Conservation (phyloP, 2,888 invertebrate genomes). For the Dusona sp. region DNA sequence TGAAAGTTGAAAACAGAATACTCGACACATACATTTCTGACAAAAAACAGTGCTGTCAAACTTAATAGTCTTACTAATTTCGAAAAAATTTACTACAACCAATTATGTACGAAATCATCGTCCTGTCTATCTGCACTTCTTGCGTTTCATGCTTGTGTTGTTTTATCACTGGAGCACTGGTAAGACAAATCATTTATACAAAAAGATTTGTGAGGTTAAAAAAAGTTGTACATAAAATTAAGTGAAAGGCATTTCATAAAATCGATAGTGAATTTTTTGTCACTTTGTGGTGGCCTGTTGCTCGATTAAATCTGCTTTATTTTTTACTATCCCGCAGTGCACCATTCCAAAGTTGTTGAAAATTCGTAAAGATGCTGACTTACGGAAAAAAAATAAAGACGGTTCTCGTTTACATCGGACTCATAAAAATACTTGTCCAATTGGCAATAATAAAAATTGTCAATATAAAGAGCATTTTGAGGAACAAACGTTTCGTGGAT, state of each 20-base stretch:
- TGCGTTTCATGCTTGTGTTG: constrained; percentile 74
- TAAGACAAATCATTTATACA: constrained; percentile 53
- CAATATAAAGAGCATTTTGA: constrained; percentile 16
- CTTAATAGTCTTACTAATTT: background rate
- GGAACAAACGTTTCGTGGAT: constrained; percentile 35
- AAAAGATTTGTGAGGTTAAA: constrained; percentile 19
- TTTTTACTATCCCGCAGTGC: constrained; percentile 44
- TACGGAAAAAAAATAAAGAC: background rate
- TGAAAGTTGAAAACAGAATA: background rate
- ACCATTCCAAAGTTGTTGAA: constrained; percentile 60
- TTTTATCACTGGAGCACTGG: constrained; percentile 72
- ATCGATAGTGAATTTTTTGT: background rate
- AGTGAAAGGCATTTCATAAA: background rate
- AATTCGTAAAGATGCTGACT: constrained; percentile 49
- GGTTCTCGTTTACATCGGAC: background rate
- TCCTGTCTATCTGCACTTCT: constrained; percentile 71
- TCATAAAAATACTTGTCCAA: background rate
- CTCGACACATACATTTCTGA: background rate
- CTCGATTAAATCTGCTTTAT: background rate
- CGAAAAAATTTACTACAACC: constrained; percentile 18
- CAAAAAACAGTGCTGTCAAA: constrained; percentile 35
- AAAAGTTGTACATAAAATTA: background rate
- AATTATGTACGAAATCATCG: constrained; percentile 72
- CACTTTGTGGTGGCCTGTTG: background rate
- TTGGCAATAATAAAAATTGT: background rate